Percentiles rank a stretch among this genome's conserved stretches.
These are phyloP conservation scores for Agrilus biguttatus DNA, from an alignment of 2,888 invertebrate species.

Conservation along the genomic window DNA sequence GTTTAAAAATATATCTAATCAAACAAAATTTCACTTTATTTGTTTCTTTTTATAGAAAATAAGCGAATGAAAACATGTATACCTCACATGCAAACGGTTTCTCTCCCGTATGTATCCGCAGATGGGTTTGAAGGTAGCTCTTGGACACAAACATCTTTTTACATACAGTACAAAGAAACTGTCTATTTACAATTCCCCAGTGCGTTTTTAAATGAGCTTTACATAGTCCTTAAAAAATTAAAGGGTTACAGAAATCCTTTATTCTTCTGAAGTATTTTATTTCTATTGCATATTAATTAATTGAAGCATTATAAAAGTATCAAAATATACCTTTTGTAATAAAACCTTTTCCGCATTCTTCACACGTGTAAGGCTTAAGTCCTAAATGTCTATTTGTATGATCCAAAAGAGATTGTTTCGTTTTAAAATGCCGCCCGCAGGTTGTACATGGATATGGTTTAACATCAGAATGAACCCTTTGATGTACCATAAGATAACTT, in stretches of 20 bases:
- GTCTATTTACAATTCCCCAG: constrained; percentile 41
- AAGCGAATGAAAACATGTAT: background rate
- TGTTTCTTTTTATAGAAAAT: background rate
- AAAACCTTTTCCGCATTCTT: constrained; percentile 41
- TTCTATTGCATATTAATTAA: too few species aligned
- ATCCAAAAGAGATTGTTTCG: constrained; percentile 42
- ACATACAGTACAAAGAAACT: constrained; percentile 43
- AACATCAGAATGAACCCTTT: constrained; percentile 42
- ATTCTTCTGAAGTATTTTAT: background rate
- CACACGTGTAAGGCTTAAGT: constrained; percentile 43
- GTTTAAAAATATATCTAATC: too few species aligned
- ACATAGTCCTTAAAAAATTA: constrained; percentile 31
- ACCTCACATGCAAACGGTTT: constrained; percentile 46
- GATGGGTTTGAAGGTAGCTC: constrained; percentile 43
- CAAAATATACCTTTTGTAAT: constrained; percentile 37
- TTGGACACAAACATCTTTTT: constrained; percentile 46
- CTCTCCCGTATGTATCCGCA: constrained; percentile 43
- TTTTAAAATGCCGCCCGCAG: constrained; percentile 42
- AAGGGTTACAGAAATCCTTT: background rate
- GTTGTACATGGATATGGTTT: constrained; percentile 43
- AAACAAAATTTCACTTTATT: too few species aligned
- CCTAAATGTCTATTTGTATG: constrained; percentile 46
- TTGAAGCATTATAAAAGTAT: too few species aligned
- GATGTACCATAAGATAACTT: constrained; percentile 44
- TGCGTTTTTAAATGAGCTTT: constrained; percentile 44